Conservation (phyloP, 2,113 vertebrate genomes). For the Microtus richardsoni region DNA sequence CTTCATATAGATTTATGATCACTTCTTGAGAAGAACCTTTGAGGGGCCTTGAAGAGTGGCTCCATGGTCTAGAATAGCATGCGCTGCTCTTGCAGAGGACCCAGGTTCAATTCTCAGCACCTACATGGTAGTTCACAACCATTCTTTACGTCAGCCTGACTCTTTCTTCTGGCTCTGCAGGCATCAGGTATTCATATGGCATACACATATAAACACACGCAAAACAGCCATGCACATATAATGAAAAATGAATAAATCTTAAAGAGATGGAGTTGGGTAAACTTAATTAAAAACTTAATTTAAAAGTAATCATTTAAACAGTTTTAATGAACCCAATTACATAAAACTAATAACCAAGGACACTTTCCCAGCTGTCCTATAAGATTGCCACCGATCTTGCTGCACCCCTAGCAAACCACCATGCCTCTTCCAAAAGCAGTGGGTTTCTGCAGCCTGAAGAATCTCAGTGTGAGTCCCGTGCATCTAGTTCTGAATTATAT, state of each 20-base stretch:
- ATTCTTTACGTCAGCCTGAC: neutral
- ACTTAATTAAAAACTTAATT: neutral
- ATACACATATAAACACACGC: neutral
- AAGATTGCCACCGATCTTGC: conserved; percentile 16
- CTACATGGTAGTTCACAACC: neutral
- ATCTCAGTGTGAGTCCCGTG: neutral
- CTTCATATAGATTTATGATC: neutral
- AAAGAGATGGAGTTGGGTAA: neutral
- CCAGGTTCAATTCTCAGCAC: neutral
- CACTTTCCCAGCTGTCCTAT: neutral
- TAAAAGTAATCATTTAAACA: conserved; percentile 51
- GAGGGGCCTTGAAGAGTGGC: neutral
- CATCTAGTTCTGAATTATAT: neutral
- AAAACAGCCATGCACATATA: neutral
- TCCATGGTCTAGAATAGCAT: neutral
- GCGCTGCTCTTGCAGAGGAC: neutral
- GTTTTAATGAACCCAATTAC: conserved; percentile 40
- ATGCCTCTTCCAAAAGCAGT: neutral
- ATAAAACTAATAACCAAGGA: conserved; percentile 55
- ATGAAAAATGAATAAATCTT: neutral
- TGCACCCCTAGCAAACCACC: neutral
- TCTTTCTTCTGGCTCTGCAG: neutral
- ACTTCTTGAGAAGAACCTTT: neutral
- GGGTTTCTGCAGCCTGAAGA: neutral
- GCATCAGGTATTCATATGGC: neutral